Evolutionary conservation across 2,113 vertebrate genomes (phyloP).

Genomic region (Andinoacara biseriatus): DNA sequence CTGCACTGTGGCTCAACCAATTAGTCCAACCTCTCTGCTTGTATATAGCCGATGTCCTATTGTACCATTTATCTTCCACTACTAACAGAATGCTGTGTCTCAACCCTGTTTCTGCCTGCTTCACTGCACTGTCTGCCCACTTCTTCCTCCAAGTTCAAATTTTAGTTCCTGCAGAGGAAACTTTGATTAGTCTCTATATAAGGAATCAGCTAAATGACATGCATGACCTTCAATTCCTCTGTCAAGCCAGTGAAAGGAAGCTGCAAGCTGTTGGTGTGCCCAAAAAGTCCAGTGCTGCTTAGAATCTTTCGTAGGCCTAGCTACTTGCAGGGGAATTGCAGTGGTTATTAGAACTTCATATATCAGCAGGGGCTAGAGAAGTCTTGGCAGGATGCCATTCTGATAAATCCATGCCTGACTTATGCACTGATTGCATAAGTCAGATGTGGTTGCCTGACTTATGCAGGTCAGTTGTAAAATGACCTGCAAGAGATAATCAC

Average conservation of each 20-base stretch:
- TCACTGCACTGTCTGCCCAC: not conserved
- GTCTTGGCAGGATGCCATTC: constrained; percentile 2
- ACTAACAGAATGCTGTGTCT: not conserved
- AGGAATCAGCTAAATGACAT: not conserved
- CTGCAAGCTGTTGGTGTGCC: not conserved
- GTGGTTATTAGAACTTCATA: not conserved
- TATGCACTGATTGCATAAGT: not conserved
- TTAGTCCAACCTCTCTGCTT: not conserved
- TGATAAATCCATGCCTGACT: constrained; percentile 2
- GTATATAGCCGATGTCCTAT: not conserved
- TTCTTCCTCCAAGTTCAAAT: not conserved
- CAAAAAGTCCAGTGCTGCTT: not conserved
- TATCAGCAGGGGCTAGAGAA: not conserved
- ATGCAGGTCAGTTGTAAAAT: not conserved
- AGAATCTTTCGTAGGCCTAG: not conserved
- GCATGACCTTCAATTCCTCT: not conserved
- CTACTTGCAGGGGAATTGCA: not conserved
- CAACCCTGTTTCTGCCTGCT: not conserved
- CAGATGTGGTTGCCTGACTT: not conserved
- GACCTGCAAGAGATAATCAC: not conserved
- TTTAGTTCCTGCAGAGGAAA: not conserved
- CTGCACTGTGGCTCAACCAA: not conserved
- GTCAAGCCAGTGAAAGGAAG: not conserved
- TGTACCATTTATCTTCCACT: not conserved
- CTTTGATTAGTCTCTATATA: not conserved